Evolutionary conservation across 1,140 invertebrate species (phyloP), one percentile per base, ranked within the genome.

Genomic region (Dufourea novaeangliae): DNA sequence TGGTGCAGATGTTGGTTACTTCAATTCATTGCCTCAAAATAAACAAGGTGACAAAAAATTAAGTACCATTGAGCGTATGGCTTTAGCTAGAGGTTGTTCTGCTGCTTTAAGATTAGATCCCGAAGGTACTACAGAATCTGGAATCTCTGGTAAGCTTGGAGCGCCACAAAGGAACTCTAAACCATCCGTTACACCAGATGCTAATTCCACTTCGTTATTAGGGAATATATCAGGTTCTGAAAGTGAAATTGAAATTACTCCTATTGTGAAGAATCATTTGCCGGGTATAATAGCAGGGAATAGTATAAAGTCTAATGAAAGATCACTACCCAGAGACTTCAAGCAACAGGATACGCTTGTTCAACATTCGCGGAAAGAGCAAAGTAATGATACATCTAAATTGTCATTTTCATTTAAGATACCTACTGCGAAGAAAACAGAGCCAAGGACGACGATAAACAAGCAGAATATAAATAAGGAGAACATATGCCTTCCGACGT

Each of bases 1-100:
- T 75, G 94, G 95, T 61, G 96, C 95, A 10, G 96, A 96, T 91
- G 95, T 96, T 50, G 96, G 95, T 7, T 96, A 96, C 90, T 93
- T 87, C 29, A 94, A 95, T 88, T 86, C 68, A 54, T 46, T 79
- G 14, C 76, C 85, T n/a, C 78, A 74, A 14, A 91, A 91, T 77
- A 93, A 91, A 86, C 91, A 92, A 20, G 89, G 87, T 78, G 73
- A 90, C 81, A 87, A 93, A 79, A 77, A 93, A 86, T 78, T 94
- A 1, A 94, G 94, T 79, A 94, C 94, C 5, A 91, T 95, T 66
- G 94, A 95, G 87, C 93, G 93, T 79, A 92, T 95, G 80, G 94
- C 94, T 32, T 79, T 92, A n/a, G 87, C 84, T 6, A 86, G 86
- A 56, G 90, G 90, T 22, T 91, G 91, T 34, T 91, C 91, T 0